Evolutionary conservation across 2,888 invertebrate genomes (phyloP), one percentile per base, ranked within the genome.

Genomic region (Capitulum mitella): DNA sequence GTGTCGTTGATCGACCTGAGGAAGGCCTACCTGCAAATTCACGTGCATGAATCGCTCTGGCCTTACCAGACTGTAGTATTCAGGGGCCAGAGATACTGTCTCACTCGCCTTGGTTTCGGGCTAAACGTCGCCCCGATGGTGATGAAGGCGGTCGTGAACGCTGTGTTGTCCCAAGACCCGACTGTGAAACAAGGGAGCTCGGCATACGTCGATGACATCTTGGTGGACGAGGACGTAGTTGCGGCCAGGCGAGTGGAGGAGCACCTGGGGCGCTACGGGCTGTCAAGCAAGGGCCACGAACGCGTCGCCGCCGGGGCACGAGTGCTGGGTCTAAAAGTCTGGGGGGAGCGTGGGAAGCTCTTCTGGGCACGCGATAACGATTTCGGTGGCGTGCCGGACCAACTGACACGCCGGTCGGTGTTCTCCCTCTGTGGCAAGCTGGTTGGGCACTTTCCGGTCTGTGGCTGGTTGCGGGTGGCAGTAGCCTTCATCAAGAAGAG

Each of bases 11-110:
- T n/a, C n/a, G n/a, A n/a, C n/a, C n/a, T n/a, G n/a, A n/a, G 37
- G 1, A 78, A 79, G n/a, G 79, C 78, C 22, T 78, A 79, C 40
- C 40, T 80, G 6, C 80, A 79, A 48, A 77, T 80, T 16, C 43
- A 48, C 22, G 77, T 80, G 51, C 77, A 80, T 2, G 29, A 61
- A 12, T 77, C 77, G 12, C 32, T 78, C 37, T 78, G 80, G 80
- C 77, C 77, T 16, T 80, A 80, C 51, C 77, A 80, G 29, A 78
- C 78, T 12, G 77, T 76, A 32, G 34, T 75, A 1, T 78, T 78
- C 37, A 37, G 54, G 40, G 74, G 74, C 2, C 32, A 26, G 16
- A 19, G 74, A 26, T 37, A 16, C 19, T 37, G 74, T 10, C 74
- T 74, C 3, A 74, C 74, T 0, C 32, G 74, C 2, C 22, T 74